Conservation (phyloP, 2,797 vertebrate genomes). For the Lemur catta region DNA sequence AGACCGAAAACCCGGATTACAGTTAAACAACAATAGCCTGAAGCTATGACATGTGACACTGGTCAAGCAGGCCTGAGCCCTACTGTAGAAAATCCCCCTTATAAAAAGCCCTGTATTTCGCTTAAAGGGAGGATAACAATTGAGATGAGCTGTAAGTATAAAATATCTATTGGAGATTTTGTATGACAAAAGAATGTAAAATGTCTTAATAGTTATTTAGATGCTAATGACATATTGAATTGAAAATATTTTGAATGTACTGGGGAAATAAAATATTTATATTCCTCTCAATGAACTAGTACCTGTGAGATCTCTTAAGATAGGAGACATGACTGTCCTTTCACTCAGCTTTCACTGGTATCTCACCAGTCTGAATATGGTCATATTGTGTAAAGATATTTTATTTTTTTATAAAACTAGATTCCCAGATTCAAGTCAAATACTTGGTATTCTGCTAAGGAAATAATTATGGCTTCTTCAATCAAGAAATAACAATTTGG, state of each 20-base stretch:
- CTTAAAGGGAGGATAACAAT: background rate
- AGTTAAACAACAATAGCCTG: no score
- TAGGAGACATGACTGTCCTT: background rate
- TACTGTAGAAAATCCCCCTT: no score
- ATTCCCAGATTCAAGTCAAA: background rate
- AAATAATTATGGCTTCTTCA: background rate
- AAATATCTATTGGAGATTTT: background rate
- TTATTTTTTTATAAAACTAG: background rate
- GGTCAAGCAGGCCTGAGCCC: no score
- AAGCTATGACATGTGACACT: no score
- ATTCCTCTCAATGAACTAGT: background rate
- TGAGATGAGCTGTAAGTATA: background rate
- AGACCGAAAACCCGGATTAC: no score
- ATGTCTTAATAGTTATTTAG: background rate
- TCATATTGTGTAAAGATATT: background rate
- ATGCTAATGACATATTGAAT: background rate
- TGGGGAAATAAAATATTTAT: background rate
- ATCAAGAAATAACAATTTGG: background rate
- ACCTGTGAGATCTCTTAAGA: background rate
- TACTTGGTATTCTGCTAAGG: background rate
- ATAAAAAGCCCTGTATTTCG: no score
- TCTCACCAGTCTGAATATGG: background rate
- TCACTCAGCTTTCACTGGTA: background rate
- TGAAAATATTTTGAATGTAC: background rate
- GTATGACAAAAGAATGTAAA: background rate